Base-by-base conservation (phyloP, 1,140 invertebrate species). In the Hycleus cichorii region DNA sequence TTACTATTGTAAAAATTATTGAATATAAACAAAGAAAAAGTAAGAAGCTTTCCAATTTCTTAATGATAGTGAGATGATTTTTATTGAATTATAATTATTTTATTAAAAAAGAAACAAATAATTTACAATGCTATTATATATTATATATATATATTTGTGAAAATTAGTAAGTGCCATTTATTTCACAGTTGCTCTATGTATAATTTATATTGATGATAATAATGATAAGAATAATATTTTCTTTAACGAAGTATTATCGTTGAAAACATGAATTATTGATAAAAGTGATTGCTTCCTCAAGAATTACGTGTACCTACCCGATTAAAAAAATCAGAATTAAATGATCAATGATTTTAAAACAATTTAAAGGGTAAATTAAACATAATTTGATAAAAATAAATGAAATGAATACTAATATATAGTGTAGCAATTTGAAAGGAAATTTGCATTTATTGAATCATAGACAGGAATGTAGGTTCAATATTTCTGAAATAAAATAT, bases 401-500 rank as follows among this genome's bases (percentile, higher is more conserved):
- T 18, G 18, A 42, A 42, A 42, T 42, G 9, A 42, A 42, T 7
- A 39, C 39, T 7, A 39, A 39, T 39, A 7, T 11, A 42, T 53
- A 58, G 54, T 58, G 55, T 63, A 65, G 64, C 51, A 51, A 60
- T 59, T 65, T 58, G 47, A 51, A 18, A 56, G 39, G 47, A 63
- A 64, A 49, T 63, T 60, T 62, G 55, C 58, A 63, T 58, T 60
- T 63, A 49, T 43, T 51, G 43, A 51, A 53, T 7, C 57, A 63
- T 56, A 56, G 57, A 32, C 60, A 59, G 53, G 45, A 58, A 49
- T 65, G 64, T 65, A 65, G 64, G 58, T 63, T 59, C 64, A 54
- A 63, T 63, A 63, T 63, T 65, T 65, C 64, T 59, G 52, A 63
- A 65, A 63, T 63, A 65, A 65, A 63, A 65, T 63, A 57, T 65